A percentile compares a stretch with the other conserved stretches of the same genome.
phyloP scores from a whole-genome alignment of 2,113 vertebrate species.

The Pseudorasbora parva region DNA sequence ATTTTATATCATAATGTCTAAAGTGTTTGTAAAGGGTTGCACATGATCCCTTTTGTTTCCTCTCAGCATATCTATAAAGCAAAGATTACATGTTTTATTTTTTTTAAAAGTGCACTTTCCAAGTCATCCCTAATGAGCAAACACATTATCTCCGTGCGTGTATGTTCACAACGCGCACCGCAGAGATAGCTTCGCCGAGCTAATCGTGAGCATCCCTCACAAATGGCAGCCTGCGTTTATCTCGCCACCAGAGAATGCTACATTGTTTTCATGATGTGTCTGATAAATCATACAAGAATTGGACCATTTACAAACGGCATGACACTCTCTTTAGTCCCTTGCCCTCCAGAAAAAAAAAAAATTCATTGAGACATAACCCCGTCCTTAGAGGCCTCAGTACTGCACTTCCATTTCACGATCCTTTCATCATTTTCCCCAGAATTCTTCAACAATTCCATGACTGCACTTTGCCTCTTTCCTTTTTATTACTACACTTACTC shows the following conservation, averaged over 20 bases:
- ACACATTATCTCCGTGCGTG: background rate
- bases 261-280: slow-evolving; percentile 47
- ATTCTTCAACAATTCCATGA: slow-evolving; percentile 6
- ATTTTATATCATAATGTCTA: background rate
- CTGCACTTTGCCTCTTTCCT: background rate
- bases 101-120: background rate
- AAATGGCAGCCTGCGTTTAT: slow-evolving; percentile 23
- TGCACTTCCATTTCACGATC: slow-evolving; percentile 14
- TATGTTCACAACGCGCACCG: background rate
- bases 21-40: background rate
- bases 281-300: slow-evolving; percentile 52
- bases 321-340: slow-evolving; percentile 44
- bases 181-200: background rate
- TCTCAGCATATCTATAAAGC: background rate
- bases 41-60: background rate
- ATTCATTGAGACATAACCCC: slow-evolving; percentile 43
- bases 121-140: slow-evolving; percentile 19
- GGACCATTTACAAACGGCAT: slow-evolving; percentile 46
- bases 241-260: slow-evolving; percentile 35
- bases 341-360: slow-evolving; percentile 54
- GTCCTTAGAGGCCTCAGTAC: background rate
- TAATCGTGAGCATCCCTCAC: slow-evolving; percentile 32
- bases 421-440: slow-evolving; percentile 6
- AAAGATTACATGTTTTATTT: background rate
- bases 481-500: background rate